Percentiles rank a stretch among this genome's conserved stretches.
These are phyloP conservation scores for Ictidomys tridecemlineatus DNA, from an alignment of 2,113 vertebrate genomes.

Conservation along the genomic window DNA sequence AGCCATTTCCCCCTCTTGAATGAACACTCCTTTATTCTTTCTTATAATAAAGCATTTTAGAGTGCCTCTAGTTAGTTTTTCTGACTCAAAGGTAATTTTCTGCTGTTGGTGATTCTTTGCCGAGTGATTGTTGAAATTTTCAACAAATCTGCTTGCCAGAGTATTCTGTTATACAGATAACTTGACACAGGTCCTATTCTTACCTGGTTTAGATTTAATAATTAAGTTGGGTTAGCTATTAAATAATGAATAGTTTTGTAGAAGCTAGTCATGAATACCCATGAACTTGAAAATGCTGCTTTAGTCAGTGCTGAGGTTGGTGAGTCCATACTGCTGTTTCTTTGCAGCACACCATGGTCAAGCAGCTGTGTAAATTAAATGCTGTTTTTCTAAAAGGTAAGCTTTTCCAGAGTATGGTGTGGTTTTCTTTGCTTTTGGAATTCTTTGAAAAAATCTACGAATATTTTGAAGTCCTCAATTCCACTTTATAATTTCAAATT, in stretches of 20 bases:
- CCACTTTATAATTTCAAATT: slow-evolving; percentile 80
- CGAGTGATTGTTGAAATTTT: not conserved
- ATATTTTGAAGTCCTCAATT: slow-evolving; percentile 72
- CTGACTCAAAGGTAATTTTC: no score
- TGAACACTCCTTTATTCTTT: not conserved
- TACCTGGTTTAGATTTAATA: slow-evolving; percentile 42
- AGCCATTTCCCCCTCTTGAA: not conserved
- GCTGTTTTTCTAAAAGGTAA: slow-evolving; percentile 45
- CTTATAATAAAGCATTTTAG: not conserved
- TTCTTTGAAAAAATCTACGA: slow-evolving; percentile 62
- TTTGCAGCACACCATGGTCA: not conserved
- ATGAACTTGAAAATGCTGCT: not conserved
- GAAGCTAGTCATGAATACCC: not conserved
- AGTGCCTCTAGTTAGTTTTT: not conserved
- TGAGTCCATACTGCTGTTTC: not conserved
- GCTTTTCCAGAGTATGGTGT: slow-evolving; percentile 14
- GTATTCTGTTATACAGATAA: not conserved
- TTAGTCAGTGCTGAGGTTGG: not conserved
- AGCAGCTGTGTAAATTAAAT: not conserved
- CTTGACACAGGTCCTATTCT: not conserved
- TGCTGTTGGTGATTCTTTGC: not conserved
- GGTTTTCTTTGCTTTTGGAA: slow-evolving; percentile 16
- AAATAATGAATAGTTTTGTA: not conserved
- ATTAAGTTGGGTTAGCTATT: slow-evolving; percentile 41
- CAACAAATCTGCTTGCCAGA: not conserved